Evolutionary conservation across 2,888 invertebrate genomes (phyloP).

Genomic region (Andricus quercusramuli): DNA sequence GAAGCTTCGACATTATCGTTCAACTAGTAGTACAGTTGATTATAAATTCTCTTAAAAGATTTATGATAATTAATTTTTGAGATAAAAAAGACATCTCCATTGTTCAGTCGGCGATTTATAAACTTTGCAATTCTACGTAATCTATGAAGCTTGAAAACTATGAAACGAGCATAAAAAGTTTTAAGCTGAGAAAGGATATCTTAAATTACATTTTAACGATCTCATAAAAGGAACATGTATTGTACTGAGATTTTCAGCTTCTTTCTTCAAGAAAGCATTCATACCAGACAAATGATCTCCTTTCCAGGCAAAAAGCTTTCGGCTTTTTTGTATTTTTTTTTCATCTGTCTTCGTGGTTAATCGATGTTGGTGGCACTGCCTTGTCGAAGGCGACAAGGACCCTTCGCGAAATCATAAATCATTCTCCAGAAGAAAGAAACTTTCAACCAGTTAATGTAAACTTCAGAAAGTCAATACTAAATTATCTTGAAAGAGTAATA

Average conservation of each 20-base stretch:
- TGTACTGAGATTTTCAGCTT: conserved; percentile 2
- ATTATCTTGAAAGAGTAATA: conserved; percentile 4
- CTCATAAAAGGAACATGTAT: not conserved
- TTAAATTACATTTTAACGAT: not conserved
- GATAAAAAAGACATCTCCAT: too few relatives aligned
- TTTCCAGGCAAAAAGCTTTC: conserved; percentile 23
- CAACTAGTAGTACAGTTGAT: not conserved
- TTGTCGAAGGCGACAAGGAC: conserved; percentile 35
- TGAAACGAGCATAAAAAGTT: not conserved
- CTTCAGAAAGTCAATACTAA: conserved; percentile 7
- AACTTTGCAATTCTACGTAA: too few relatives aligned
- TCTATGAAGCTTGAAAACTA: too few relatives aligned
- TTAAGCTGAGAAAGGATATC: not conserved
- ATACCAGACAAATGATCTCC: conserved; percentile 19
- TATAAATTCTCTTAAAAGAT: not conserved
- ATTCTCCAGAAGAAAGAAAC: not conserved
- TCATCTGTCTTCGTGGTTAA: conserved; percentile 28
- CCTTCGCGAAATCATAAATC: conserved; percentile 32
- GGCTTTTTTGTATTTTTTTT: conserved; percentile 16
- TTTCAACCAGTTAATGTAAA: conserved; percentile 31
- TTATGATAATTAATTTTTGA: too few relatives aligned
- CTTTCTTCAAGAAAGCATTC: not conserved
- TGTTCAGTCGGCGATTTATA: too few relatives aligned
- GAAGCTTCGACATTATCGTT: not conserved
- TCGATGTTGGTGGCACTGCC: conserved; percentile 34